Evolutionary conservation across 2,797 vertebrate genomes (phyloP).

Genomic region (Trichosurus vulpecula): DNA sequence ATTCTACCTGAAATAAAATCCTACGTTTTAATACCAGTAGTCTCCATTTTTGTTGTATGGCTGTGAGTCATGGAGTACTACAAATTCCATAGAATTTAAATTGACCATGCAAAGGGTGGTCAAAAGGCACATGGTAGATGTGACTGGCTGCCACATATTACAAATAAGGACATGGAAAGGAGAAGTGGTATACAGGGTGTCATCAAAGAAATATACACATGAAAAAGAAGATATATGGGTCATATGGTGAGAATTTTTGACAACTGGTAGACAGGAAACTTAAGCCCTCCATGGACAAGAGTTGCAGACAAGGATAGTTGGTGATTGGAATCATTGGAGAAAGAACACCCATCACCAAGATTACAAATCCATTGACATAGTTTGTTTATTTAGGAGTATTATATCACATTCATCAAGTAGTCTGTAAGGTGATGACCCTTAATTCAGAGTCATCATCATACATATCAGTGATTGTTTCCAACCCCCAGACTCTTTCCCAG

Average conservation of each 20-base stretch:
- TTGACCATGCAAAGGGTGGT: not conserved
- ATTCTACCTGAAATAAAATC: not conserved
- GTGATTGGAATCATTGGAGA: not conserved
- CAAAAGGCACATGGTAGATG: not conserved
- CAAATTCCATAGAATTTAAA: not conserved
- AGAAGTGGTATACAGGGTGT: not conserved
- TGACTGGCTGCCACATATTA: not conserved
- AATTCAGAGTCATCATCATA: not conserved
- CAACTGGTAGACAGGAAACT: not conserved
- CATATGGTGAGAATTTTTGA: not conserved
- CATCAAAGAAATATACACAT: not conserved
- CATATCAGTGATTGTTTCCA: not conserved
- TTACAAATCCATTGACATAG: not conserved
- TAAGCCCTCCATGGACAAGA: not conserved
- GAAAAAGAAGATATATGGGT: not conserved
- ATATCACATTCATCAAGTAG: not conserved
- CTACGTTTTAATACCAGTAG: not conserved
- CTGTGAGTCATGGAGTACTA: not conserved
- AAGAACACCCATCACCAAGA: not conserved
- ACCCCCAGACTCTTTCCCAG: not conserved
- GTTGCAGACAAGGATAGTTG: not conserved
- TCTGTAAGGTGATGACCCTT: not conserved
- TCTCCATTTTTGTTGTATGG: not conserved
- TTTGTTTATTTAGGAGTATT: not conserved
- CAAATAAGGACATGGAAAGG: not conserved